Conservation (phyloP, 1,140 invertebrate species). For the Hycleus phaleratus region DNA sequence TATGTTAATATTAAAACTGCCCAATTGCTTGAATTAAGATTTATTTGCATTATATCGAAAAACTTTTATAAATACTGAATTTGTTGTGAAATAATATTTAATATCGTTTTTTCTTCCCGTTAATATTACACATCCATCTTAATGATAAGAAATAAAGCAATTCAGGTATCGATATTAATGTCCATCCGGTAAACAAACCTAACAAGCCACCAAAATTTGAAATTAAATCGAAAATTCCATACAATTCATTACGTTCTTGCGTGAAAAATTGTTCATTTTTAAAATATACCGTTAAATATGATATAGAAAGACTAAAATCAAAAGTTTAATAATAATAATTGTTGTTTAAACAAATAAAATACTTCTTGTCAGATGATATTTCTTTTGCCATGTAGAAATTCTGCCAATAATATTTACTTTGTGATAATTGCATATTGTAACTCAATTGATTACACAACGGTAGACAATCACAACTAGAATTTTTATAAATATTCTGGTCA, state of each 20-base stretch:
- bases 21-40: too few species aligned
- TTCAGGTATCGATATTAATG: conserved; percentile 48
- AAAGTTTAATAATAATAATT: too few species aligned
- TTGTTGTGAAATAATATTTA: too few species aligned
- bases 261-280: too few species aligned
- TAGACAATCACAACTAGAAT: conserved; percentile 39
- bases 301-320: too few species aligned
- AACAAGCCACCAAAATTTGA: conserved; percentile 57
- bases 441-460: conserved; percentile 31
- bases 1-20: too few species aligned
- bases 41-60: too few species aligned
- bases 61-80: too few species aligned
- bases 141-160: conserved; percentile 49
- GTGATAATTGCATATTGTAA: conserved; percentile 34
- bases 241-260: conserved; percentile 49
- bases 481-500: not conserved
- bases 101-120: too few species aligned
- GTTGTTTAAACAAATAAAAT: too few species aligned
- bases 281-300: too few species aligned
- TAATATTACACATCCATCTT: conserved; percentile 17
- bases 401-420: conserved; percentile 25
- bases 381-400: not conserved
- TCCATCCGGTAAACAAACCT: conserved; percentile 58
- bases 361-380: too few species aligned
- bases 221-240: conserved; percentile 56